These are phyloP conservation scores for Rhopalosiphum padi DNA, from an alignment of 1,140 invertebrate genomes.

Conservation along the genomic window DNA sequence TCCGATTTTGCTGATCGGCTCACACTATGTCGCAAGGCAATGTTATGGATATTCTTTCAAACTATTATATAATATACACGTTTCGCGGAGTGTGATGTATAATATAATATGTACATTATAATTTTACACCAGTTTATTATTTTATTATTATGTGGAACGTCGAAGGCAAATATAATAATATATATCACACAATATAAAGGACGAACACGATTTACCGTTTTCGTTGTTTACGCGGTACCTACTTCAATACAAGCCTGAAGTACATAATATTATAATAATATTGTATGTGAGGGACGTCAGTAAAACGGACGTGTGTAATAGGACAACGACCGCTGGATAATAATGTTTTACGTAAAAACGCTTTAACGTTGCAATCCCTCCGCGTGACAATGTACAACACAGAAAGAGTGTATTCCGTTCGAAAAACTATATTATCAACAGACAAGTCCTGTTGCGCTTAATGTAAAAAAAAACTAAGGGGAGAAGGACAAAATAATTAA, in stretches of 20 bases:
- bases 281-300: not conserved
- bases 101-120: not conserved
- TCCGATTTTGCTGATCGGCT: not conserved
- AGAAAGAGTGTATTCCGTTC: not conserved
- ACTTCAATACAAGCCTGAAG: not conserved
- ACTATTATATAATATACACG: not conserved
- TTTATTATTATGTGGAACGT: not conserved
- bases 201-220: not conserved
- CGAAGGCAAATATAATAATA: not conserved
- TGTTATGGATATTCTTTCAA: not conserved
- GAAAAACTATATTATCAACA: not conserved
- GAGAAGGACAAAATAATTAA: no score
- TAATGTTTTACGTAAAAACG: no score
- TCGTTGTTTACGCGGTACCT: not conserved
- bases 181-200: not conserved
- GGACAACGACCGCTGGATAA: no score
- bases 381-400: not conserved
- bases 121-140: no score
- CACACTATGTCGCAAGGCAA: not conserved
- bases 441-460: no score
- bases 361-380: no score
- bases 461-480: no score
- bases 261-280: conserved; percentile 1
- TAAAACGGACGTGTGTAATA: not conserved
- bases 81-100: not conserved